Percentiles rank a stretch among this genome's conserved stretches.
phyloP scores from a whole-genome alignment of 2,113 vertebrate species.

The Baryphthengus martii region DNA sequence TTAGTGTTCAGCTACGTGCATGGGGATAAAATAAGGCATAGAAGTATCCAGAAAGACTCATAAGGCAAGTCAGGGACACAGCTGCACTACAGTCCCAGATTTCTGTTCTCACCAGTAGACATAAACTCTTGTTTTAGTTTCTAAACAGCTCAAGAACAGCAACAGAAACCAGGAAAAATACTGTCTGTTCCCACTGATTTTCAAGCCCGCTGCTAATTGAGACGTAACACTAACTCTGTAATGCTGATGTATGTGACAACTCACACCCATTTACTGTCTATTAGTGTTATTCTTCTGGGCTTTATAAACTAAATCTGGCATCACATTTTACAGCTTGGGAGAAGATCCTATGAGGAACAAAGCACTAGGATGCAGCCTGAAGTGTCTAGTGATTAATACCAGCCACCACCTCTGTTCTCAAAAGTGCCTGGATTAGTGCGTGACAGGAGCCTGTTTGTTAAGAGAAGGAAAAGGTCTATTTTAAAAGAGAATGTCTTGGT shows the following conservation, averaged over 20 bases:
- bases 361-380: neutral
- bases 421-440: neutral
- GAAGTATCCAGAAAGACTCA: neutral
- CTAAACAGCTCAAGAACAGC: neutral
- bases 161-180: neutral
- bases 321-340: slow-evolving; percentile 6
- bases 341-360: slow-evolving; percentile 10
- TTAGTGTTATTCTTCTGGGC: neutral
- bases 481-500: neutral
- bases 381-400: slow-evolving; percentile 5
- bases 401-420: neutral
- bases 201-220: slow-evolving; percentile 34
- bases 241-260: slow-evolving; percentile 6
- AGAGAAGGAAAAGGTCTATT: neutral
- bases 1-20: neutral
- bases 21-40: neutral
- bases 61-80: neutral
- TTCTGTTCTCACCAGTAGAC: neutral
- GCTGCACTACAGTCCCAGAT: neutral
- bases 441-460: slow-evolving; percentile 15
- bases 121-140: neutral
- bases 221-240: neutral
- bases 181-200: slow-evolving; percentile 1
- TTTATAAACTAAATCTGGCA: slow-evolving; percentile 34
- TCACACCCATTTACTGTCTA: slow-evolving; percentile 22